Evolutionary conservation across 2,113 vertebrate species (phyloP).

Genomic region (Recurvirostra avosetta): DNA sequence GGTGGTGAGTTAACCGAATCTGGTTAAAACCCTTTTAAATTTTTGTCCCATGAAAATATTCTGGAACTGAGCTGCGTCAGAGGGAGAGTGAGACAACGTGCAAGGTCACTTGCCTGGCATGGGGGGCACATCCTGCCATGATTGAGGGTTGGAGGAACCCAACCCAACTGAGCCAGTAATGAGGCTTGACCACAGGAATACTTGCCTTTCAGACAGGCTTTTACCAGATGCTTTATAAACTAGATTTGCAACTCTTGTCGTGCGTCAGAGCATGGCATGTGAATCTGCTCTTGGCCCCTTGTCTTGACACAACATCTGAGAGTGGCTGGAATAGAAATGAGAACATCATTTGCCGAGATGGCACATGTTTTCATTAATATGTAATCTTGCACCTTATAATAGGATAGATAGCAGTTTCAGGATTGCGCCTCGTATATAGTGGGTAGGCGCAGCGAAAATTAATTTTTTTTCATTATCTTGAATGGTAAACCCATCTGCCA

Average conservation of each 20-base stretch:
- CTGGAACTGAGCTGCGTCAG: background rate
- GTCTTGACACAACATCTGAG: background rate
- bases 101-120: background rate
- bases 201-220: background rate
- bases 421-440: conserved; percentile 51
- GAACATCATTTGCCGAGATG: background rate
- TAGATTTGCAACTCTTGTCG: background rate
- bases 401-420: conserved; percentile 55
- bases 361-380: conserved; percentile 24
- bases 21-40: background rate
- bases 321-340: background rate
- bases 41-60: background rate
- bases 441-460: conserved; percentile 57
- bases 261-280: background rate
- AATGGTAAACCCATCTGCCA: conserved; percentile 61
- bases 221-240: background rate
- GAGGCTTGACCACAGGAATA: background rate
- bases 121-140: background rate
- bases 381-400: conserved; percentile 43
- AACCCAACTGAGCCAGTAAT: background rate
- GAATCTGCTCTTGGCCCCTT: background rate
- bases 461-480: conserved; percentile 61
- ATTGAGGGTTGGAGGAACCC: background rate
- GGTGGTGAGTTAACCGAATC: background rate
- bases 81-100: background rate